Percentiles rank a stretch among this genome's conserved stretches.
phyloP scores from a whole-genome alignment of 2,888 invertebrate genomes.

The Cheilosia variabilis region DNA sequence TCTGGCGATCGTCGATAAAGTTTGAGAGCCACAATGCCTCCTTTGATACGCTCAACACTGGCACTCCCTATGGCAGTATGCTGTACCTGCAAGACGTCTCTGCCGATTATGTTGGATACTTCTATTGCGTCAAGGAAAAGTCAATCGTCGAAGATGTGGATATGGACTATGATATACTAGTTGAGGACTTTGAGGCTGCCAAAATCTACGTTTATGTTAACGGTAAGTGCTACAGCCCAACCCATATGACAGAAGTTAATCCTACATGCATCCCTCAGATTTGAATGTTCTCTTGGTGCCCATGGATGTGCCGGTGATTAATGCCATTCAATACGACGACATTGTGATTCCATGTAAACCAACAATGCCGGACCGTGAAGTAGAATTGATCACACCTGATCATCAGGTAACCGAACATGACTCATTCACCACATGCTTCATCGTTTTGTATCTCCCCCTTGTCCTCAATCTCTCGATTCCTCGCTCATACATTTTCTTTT shows the following conservation, averaged over 20 bases:
- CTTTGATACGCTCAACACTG: conserved; percentile 76
- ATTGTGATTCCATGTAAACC: conserved; percentile 87
- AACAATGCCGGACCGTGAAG: conserved; percentile 85
- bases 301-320: conserved; percentile 79
- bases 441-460: conserved; percentile 4
- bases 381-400: conserved; percentile 83
- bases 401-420: conserved; percentile 80
- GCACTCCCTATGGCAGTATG: conserved; percentile 83
- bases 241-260: conserved; percentile 69
- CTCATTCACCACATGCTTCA: conserved; percentile 27
- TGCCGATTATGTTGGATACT: conserved; percentile 85
- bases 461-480: background rate
- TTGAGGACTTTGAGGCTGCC: conserved; percentile 81
- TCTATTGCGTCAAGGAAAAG: conserved; percentile 85
- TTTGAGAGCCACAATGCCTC: conserved; percentile 43
- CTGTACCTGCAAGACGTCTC: conserved; percentile 84
- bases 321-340: conserved; percentile 83
- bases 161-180: conserved; percentile 80
- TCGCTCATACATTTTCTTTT: conserved; percentile 24
- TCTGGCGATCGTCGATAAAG: conserved; percentile 80
- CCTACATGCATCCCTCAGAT: conserved; percentile 82
- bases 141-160: conserved; percentile 79
- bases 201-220: conserved; percentile 85
- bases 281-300: conserved; percentile 83
- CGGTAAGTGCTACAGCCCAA: conserved; percentile 80